Percentiles rank a stretch among this genome's conserved stretches.
phyloP scores from a whole-genome alignment of 2,888 invertebrate genomes.

The Kryphioiulus occultus region DNA sequence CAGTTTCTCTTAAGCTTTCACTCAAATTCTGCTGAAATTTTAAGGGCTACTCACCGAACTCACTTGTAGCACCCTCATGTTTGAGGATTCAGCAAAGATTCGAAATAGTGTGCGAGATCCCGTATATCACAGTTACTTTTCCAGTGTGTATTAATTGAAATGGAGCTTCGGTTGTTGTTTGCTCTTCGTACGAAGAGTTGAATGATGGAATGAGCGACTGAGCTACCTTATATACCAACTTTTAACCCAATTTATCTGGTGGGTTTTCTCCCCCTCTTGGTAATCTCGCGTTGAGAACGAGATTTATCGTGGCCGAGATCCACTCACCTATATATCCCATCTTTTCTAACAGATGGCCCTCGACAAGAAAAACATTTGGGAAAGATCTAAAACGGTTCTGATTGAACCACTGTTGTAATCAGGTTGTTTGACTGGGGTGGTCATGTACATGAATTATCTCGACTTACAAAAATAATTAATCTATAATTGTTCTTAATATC shows the following conservation, averaged over 20 bases:
- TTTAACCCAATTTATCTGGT: constrained; percentile 46
- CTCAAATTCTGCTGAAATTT: background rate
- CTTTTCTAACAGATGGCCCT: background rate
- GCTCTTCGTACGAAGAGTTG: constrained; percentile 40
- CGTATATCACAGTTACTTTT: constrained; percentile 37
- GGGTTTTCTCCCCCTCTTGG: background rate
- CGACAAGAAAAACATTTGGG: background rate
- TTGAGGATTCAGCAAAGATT: background rate
- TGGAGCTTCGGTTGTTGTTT: background rate
- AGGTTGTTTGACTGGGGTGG: constrained; percentile 24
- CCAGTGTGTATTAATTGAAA: background rate
- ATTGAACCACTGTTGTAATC: constrained; percentile 20
- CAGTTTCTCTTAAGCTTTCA: background rate
- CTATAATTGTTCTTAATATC: background rate
- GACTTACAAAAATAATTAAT: background rate
- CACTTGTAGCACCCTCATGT: constrained; percentile 37
- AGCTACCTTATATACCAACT: constrained; percentile 48
- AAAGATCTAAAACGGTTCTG: background rate
- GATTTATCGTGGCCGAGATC: constrained; percentile 49
- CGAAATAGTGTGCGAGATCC: background rate
- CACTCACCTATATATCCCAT: constrained; percentile 49
- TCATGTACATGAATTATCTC: background rate
- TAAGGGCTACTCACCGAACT: constrained; percentile 35
- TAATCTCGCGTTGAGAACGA: constrained; percentile 42
- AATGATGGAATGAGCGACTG: background rate